A percentile compares a stretch with the other conserved stretches of the same genome.
Conservation (phyloP, 2,113 vertebrate species). For the Rhinolophus ferrumequinum region DNA sequence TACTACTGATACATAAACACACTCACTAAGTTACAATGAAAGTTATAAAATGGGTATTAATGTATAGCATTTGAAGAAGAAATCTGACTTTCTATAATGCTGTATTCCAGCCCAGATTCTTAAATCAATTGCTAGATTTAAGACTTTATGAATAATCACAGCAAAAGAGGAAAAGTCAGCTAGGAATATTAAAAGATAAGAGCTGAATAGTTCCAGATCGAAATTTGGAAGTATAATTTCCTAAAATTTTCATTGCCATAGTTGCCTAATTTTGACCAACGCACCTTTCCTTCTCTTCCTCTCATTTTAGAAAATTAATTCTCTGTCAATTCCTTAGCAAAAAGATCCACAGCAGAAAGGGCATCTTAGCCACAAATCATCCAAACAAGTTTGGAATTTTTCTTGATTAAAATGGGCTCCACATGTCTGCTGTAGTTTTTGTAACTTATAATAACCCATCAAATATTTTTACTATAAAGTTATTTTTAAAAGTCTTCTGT, state of each 20-base stretch:
- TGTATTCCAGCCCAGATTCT: neutral
- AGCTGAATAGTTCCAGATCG: neutral
- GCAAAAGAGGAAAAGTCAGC: neutral
- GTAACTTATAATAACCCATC: neutral
- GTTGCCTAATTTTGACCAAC: conserved; percentile 33
- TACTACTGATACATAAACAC: neutral
- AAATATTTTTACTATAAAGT: neutral
- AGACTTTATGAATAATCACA: neutral
- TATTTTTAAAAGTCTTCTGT: neutral
- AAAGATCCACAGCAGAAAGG: neutral
- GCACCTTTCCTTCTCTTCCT: neutral
- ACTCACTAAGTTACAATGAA: neutral
- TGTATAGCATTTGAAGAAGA: neutral
- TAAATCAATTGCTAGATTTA: neutral
- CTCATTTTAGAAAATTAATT: conserved; percentile 3
- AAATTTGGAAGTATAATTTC: neutral
- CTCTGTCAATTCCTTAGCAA: neutral
- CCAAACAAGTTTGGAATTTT: neutral
- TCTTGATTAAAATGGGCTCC: neutral
- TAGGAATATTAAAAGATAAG: neutral
- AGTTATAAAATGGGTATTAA: conserved; percentile 12
- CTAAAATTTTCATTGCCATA: neutral
- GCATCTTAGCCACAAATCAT: neutral
- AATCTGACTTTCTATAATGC: neutral
- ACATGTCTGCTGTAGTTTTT: neutral